These are phyloP conservation scores for Apodemus agrarius DNA, from an alignment of 2,797 vertebrate genomes.

Conservation along the genomic window DNA sequence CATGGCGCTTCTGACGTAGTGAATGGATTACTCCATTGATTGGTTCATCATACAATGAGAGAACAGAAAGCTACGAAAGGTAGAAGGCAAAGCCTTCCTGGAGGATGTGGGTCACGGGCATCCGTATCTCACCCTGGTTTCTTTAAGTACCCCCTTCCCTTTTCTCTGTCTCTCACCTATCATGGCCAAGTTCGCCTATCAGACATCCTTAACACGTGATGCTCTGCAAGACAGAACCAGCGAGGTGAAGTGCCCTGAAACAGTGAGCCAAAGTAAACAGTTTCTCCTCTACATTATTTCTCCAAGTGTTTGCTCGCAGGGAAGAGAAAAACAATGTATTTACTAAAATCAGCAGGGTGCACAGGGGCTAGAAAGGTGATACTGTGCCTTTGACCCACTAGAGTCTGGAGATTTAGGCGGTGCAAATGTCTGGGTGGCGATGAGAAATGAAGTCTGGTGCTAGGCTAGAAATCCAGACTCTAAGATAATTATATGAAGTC, in stretches of 20 bases:
- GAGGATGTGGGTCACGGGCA: neutral
- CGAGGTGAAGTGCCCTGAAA: neutral
- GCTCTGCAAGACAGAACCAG: neutral
- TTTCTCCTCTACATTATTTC: neutral
- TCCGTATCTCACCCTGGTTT: neutral
- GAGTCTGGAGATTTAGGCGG: neutral
- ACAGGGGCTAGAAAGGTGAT: neutral
- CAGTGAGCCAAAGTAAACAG: neutral
- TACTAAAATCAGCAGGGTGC: neutral
- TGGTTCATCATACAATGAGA: no score
- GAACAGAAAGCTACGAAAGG: neutral
- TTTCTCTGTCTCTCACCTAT: neutral
- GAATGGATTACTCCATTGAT: neutral
- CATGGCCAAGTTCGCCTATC: neutral
- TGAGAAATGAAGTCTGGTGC: constrained; percentile 10
- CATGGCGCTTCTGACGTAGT: neutral
- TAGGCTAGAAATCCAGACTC: neutral
- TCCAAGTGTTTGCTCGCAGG: neutral
- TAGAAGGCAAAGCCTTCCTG: neutral
- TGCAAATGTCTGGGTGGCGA: neutral
- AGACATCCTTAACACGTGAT: no score
- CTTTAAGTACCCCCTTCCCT: neutral
- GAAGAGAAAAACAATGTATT: neutral
- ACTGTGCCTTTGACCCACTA: no score
- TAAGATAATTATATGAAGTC: neutral